Percentiles rank a stretch among this genome's conserved stretches.
These are phyloP conservation scores for Myripristis murdjan DNA, from an alignment of 2,797 vertebrate genomes.

Conservation along the genomic window DNA sequence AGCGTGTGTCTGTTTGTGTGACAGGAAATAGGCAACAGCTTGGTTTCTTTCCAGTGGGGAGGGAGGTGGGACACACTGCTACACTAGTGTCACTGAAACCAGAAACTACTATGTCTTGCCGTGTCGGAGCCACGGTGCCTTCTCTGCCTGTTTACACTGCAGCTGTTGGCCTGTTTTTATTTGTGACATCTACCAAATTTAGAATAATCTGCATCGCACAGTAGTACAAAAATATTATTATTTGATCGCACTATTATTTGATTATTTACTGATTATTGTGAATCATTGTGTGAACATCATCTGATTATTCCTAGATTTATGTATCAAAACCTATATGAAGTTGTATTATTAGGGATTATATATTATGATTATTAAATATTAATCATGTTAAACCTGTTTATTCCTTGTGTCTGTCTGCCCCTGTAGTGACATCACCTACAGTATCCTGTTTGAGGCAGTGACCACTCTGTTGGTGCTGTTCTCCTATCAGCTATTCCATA, in stretches of 20 bases:
- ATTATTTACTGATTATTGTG: too few species aligned
- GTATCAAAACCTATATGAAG: background rate
- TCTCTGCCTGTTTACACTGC: background rate
- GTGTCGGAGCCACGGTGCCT: background rate
- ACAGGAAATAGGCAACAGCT: slow-evolving; percentile 15
- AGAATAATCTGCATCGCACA: background rate
- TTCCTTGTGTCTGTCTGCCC: slow-evolving; percentile 18
- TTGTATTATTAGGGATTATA: background rate
- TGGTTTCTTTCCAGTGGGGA: background rate
- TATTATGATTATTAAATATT: slow-evolving; percentile 5
- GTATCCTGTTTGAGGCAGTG: slow-evolving; percentile 95
- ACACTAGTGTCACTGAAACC: background rate
- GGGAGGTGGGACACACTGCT: background rate
- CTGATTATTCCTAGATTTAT: background rate
- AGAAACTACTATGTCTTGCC: background rate
- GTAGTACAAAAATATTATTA: background rate
- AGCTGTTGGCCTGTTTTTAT: background rate
- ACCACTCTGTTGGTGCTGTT: slow-evolving; percentile 94
- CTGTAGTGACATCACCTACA: slow-evolving; percentile 95
- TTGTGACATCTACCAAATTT: background rate
- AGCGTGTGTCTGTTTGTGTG: background rate
- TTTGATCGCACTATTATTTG: too few species aligned
- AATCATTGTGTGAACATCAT: too few species aligned
- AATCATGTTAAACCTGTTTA: background rate
- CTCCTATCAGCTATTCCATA: slow-evolving; percentile 97